phyloP scores from a whole-genome alignment of 2,797 vertebrate genomes.

The Pseudocheirus occidentalis region DNA sequence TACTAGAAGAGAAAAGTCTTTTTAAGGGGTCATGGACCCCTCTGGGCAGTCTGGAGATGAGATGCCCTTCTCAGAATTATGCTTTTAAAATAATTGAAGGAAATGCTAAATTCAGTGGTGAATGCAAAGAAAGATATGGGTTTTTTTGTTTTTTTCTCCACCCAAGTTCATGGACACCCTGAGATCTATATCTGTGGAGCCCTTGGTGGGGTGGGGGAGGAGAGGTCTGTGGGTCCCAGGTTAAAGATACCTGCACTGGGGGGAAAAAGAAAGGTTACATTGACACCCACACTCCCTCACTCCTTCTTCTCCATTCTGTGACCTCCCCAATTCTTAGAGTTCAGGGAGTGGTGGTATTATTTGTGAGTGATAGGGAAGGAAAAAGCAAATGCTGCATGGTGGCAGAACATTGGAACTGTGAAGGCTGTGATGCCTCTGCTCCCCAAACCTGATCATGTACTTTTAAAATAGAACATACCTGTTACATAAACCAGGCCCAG shows the following conservation, averaged over 20 bases:
- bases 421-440: not conserved
- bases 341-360: not conserved
- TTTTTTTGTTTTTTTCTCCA: not conserved
- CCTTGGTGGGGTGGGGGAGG: not conserved
- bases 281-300: not conserved
- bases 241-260: not conserved
- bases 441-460: not conserved
- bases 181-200: not conserved
- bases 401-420: not conserved
- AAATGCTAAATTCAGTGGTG: not conserved
- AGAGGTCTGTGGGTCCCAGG: not conserved
- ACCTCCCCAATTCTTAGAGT: not conserved
- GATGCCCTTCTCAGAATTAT: not conserved
- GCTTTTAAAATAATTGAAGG: not conserved
- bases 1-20: not conserved
- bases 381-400: conserved; percentile 6
- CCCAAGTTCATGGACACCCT: not conserved
- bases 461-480: not conserved
- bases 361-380: not conserved
- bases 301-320: not conserved
- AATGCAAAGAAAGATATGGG: not conserved
- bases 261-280: not conserved
- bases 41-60: not conserved
- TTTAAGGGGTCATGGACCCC: not conserved
- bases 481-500: not conserved